Percentiles rank a stretch among this genome's conserved stretches.
Evolutionary conservation across 2,888 invertebrate species (phyloP).

Genomic region (Drosophila melanosoma): DNA sequence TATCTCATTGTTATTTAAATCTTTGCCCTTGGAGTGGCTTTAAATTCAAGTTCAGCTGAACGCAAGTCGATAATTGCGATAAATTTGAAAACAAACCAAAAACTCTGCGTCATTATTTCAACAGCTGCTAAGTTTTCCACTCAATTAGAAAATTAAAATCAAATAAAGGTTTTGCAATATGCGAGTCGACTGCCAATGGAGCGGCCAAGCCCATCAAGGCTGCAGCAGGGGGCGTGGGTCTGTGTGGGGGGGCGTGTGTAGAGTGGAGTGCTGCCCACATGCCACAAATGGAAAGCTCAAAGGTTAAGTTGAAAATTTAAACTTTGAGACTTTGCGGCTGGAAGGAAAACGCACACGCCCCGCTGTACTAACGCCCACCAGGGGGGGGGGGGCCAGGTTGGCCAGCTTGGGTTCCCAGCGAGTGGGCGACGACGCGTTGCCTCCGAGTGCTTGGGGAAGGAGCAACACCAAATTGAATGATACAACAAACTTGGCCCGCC

Average conservation of each 20-base stretch:
- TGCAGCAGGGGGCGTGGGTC: background rate
- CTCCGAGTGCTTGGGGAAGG: background rate
- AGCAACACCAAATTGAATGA: conserved; percentile 66
- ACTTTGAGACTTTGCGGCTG: conserved; percentile 57
- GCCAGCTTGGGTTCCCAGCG: conserved; percentile 22
- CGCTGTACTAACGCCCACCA: conserved; percentile 44
- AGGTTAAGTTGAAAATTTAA: conserved; percentile 79
- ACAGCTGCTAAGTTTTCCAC: conserved; percentile 76
- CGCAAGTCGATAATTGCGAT: background rate
- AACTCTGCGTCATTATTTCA: conserved; percentile 35
- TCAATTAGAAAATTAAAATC: conserved; percentile 76
- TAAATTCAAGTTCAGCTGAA: background rate
- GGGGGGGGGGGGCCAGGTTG: background rate
- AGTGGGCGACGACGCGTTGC: conserved; percentile 16
- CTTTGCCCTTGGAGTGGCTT: background rate
- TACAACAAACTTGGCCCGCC: conserved; percentile 45
- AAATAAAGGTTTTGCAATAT: conserved; percentile 64
- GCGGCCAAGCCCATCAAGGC: conserved; percentile 3
- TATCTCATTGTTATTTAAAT: background rate
- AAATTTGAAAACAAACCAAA: conserved; percentile 9
- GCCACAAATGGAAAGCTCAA: conserved; percentile 63
- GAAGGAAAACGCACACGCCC: conserved; percentile 55
- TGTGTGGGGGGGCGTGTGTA: background rate
- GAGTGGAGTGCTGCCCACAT: conserved; percentile 28
- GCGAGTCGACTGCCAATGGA: conserved; percentile 19